Conservation (phyloP, 2,113 vertebrate genomes). For the Scolopax mira region DNA sequence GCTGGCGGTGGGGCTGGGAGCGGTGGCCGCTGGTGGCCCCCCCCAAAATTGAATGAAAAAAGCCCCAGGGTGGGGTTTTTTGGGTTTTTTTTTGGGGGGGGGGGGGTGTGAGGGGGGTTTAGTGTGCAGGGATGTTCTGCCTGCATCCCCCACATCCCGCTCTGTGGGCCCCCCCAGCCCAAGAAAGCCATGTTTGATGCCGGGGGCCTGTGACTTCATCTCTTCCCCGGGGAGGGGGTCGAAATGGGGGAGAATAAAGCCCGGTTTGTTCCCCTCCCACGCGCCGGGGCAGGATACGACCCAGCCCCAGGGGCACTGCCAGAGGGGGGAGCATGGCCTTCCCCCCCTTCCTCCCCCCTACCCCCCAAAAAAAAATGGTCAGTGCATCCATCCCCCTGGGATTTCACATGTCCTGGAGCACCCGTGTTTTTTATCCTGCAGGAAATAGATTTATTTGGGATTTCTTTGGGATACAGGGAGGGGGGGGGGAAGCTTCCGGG, state of each 20-base stretch:
- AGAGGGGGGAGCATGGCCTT: too few relatives aligned
- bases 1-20: neutral
- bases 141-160: too few relatives aligned
- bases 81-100: neutral
- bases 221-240: neutral
- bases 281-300: neutral
- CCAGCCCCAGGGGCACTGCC: neutral
- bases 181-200: constrained; percentile 32
- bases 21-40: fast-evolving
- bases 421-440: too few relatives aligned
- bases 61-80: neutral
- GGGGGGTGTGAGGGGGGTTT: too few relatives aligned
- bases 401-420: too few relatives aligned
- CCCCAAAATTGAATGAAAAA: too few relatives aligned
- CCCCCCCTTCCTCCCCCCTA: too few relatives aligned
- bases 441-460: too few relatives aligned
- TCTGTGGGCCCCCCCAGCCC: neutral
- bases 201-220: neutral
- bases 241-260: neutral
- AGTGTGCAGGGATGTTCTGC: neutral
- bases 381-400: too few relatives aligned
- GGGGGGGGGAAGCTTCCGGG: too few relatives aligned
- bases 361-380: too few relatives aligned
- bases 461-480: too few relatives aligned
- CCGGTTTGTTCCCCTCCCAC: constrained; percentile 50